Conservation (phyloP, 2,797 vertebrate species). For the Malurus splendens region DNA sequence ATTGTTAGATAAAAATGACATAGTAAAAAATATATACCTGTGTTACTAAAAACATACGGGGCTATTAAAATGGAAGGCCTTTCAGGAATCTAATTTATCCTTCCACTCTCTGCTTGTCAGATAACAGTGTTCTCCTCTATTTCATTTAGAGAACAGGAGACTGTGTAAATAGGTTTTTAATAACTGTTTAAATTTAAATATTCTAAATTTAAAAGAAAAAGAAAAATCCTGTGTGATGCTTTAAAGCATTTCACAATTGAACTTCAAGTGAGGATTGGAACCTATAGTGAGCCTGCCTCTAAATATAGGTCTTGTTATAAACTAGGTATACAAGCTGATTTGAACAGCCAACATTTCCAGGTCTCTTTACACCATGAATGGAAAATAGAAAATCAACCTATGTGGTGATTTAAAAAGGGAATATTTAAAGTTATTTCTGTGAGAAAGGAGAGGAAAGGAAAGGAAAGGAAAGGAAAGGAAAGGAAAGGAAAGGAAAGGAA, state of each 20-base stretch:
- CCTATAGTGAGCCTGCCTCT: neutral
- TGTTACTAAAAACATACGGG: conserved; percentile 20
- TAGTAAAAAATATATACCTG: neutral
- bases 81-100: conserved; percentile 40
- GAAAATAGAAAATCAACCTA: neutral
- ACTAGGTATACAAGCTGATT: neutral
- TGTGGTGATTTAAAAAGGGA: neutral
- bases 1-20: conserved; percentile 20
- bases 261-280: neutral
- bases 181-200: conserved; percentile 7
- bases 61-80: neutral
- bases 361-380: neutral
- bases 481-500: neutral
- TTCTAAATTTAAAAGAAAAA: neutral
- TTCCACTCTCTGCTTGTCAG: neutral
- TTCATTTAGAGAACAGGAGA: neutral
- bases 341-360: neutral
- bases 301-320: neutral
- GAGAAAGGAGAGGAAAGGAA: too few relatives aligned
- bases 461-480: neutral
- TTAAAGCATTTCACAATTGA: neutral
- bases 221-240: neutral
- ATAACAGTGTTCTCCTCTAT: neutral
- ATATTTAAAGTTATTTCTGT: neutral
- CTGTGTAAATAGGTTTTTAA: conserved; percentile 13